Conservation (phyloP, 2,113 vertebrate genomes). For the Mobula birostris region DNA sequence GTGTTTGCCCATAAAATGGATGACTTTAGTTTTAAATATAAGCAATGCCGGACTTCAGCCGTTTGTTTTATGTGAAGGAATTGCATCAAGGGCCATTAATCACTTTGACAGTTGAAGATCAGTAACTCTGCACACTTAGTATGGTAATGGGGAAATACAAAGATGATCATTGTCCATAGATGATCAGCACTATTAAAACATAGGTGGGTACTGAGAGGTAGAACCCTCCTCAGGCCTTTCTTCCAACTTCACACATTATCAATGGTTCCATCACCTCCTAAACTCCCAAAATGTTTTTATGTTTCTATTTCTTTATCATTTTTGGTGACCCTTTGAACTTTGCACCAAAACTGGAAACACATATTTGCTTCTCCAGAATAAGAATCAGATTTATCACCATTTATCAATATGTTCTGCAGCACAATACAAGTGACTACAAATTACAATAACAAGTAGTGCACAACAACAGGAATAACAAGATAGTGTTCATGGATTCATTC, state of each 20-base stretch:
- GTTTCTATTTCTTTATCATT: background rate
- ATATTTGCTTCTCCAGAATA: background rate
- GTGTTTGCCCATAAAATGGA: background rate
- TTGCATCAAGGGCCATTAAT: background rate
- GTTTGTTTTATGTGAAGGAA: background rate
- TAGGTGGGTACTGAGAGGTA: background rate
- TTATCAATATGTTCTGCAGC: too few species aligned
- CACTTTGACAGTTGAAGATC: background rate
- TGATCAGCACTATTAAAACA: background rate
- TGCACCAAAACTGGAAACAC: background rate
- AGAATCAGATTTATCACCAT: too few species aligned
- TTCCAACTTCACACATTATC: background rate
- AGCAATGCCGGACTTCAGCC: background rate
- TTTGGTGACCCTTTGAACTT: background rate
- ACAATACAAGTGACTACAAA: too few species aligned
- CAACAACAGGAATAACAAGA: too few species aligned
- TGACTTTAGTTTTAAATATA: background rate
- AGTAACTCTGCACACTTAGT: background rate
- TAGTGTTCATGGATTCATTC: too few species aligned
- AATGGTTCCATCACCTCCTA: background rate
- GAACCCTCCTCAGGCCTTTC: background rate
- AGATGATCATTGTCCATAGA: background rate
- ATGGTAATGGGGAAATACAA: background rate
- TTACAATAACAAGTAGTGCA: too few species aligned
- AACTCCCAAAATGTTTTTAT: background rate